phyloP scores from a whole-genome alignment of 1,140 invertebrate genomes.

The Plodia interpunctella region DNA sequence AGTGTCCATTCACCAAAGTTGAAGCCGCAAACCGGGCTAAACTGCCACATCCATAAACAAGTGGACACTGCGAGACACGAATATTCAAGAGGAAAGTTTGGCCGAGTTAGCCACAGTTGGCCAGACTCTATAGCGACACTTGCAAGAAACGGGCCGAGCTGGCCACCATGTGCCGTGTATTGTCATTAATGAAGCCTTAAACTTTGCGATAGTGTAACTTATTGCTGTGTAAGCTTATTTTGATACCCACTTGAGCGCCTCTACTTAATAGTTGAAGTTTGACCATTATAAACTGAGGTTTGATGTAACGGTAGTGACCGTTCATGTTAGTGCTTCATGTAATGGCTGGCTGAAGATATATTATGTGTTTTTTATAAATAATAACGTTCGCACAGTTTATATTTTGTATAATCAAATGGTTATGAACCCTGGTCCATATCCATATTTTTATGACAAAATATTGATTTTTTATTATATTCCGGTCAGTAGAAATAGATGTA shows the following conservation, averaged over 20 bases:
- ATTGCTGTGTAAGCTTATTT: constrained; percentile 50
- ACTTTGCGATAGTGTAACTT: constrained; percentile 57
- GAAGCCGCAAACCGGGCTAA: constrained; percentile 48
- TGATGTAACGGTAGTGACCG: constrained; percentile 7
- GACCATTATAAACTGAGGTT: constrained; percentile 46
- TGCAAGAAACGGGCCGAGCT: constrained; percentile 57
- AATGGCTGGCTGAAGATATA: too few relatives aligned
- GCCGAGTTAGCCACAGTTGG: constrained; percentile 17
- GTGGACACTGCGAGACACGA: constrained; percentile 37
- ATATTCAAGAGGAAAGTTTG: constrained; percentile 68
- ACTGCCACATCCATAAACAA: constrained; percentile 56
- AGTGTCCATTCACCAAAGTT: constrained; percentile 46
- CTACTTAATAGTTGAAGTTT: constrained; percentile 41
- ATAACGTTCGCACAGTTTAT: too few relatives aligned
- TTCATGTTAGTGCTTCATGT: not conserved
- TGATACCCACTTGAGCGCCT: constrained; percentile 54
- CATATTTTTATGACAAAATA: too few relatives aligned
- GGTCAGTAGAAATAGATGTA: too few relatives aligned
- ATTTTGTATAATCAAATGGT: too few relatives aligned
- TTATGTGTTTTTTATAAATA: too few relatives aligned
- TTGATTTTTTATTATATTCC: too few relatives aligned
- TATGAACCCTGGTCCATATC: too few relatives aligned
- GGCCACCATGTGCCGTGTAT: constrained; percentile 44
- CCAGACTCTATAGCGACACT: constrained; percentile 53
- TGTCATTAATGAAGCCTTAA: constrained; percentile 61